phyloP scores from a whole-genome alignment of 1,140 invertebrate genomes.

The Bombus soroeensis region DNA sequence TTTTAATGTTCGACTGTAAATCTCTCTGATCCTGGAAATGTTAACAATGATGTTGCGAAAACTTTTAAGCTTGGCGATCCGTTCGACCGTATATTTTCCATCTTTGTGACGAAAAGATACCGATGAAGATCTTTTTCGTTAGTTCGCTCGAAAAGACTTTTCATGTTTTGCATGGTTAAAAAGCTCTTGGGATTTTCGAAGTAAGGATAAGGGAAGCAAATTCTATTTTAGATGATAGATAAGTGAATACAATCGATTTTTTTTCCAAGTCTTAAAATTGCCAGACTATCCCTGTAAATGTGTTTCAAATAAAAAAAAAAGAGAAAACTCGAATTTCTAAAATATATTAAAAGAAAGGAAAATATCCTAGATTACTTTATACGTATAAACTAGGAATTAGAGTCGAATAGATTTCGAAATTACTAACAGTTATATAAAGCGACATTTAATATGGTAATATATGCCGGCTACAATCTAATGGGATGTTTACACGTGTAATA shows the following conservation, averaged over 20 bases:
- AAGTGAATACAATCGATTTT: neutral
- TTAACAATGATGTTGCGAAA: neutral
- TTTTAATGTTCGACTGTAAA: neutral
- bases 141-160: neutral
- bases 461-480: conserved; percentile 1
- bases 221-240: neutral
- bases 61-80: neutral
- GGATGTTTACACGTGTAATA: neutral
- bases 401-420: neutral
- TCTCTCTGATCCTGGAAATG: neutral
- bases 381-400: neutral
- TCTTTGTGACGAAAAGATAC: neutral
- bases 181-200: neutral
- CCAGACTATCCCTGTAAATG: neutral
- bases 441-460: conserved; percentile 38
- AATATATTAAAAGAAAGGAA: neutral
- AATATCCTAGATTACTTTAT: neutral
- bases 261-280: neutral
- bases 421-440: conserved; percentile 31
- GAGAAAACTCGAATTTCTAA: neutral
- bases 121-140: neutral
- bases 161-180: neutral
- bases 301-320: neutral
- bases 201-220: neutral
- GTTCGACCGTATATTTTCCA: neutral